Base-by-base conservation (phyloP, 1,140 invertebrate species). In the Drosophila nannoptera region DNA sequence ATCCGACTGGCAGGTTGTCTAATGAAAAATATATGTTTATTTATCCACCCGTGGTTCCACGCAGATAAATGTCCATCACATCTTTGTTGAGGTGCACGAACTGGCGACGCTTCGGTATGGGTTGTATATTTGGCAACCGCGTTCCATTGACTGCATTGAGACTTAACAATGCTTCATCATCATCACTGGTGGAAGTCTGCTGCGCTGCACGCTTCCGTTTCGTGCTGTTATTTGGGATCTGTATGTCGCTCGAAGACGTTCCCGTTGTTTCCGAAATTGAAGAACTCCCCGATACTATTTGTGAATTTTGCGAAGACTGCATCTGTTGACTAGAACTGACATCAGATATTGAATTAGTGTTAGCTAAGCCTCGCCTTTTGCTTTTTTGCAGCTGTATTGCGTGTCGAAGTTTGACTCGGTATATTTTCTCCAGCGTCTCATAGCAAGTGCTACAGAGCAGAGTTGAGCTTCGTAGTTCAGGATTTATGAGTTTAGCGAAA, bases 121-220 rank as follows among this genome's bases (percentile, higher is more conserved):
- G 82, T 35, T 87, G 82, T 8, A 78, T 42, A 9, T 87, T 53
- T 0, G 82, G 82, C 4, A 82, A 16, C 2, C 83, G 64, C 0
- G 82, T 87, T 0, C 82, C 82, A 59, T 87, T 87, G 0, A 87
- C 60, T 0, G 82, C 82, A 43, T 87, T 87, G 5, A 87, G 48
- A 35, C 82, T 87, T 4, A 86, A 42, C 11, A 56, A 33, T 0
- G 67, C 7, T 6, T 78, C 82, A 6, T 81, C 77, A 22, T 83
- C 80, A 0, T 14, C 49, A n/a, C 14, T 16, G 33, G 3, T 54
- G 36, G 33, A 12, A 14, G 56, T 4, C 33, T 31, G 40, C 5
- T n/a, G 40, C 36, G 43, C 35, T 6, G 14, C 11, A n/a, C 58
- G 58, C 50, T 42, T 61, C 35, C 69, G 12, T 14, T 74, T 56